These are phyloP conservation scores for Caenorhabditis angaria DNA, from an alignment of 2,888 invertebrate genomes.

Conservation along the genomic window DNA sequence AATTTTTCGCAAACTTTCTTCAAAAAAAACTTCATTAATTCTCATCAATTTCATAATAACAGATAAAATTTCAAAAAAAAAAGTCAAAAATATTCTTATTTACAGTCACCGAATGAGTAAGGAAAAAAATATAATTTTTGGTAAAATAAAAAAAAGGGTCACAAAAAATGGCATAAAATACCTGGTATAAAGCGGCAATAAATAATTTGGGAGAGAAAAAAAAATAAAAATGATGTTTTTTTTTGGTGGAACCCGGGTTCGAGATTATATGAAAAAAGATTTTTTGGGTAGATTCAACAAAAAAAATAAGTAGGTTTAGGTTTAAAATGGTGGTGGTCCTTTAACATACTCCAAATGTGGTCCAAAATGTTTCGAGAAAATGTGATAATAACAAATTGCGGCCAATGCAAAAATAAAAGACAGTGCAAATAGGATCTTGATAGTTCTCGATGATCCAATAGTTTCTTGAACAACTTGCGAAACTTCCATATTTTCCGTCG, in stretches of 20 bases:
- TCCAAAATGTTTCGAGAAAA: constrained; percentile 55
- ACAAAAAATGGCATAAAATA: background rate
- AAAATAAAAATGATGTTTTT: background rate
- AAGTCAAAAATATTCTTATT: no score
- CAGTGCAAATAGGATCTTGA: constrained; percentile 43
- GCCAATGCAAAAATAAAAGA: constrained; percentile 51
- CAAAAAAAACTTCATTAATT: no score
- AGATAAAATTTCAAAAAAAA: no score
- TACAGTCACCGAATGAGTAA: constrained; percentile 4
- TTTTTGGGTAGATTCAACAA: background rate
- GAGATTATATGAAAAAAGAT: no score
- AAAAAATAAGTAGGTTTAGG: background rate
- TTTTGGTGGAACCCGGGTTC: background rate
- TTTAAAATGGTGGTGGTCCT: constrained; percentile 60
- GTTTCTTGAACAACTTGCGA: constrained; percentile 12
- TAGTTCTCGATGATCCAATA: constrained; percentile 35
- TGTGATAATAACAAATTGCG: constrained; percentile 47
- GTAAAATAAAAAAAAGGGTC: background rate
- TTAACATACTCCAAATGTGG: constrained; percentile 60
- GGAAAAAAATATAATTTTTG: no score
- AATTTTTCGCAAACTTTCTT: no score
- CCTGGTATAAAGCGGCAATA: background rate
- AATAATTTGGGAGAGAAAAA: no score
- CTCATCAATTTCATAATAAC: no score
- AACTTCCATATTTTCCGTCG: background rate